phyloP scores from a whole-genome alignment of 1,140 invertebrate species.

The Grapholita molesta region DNA sequence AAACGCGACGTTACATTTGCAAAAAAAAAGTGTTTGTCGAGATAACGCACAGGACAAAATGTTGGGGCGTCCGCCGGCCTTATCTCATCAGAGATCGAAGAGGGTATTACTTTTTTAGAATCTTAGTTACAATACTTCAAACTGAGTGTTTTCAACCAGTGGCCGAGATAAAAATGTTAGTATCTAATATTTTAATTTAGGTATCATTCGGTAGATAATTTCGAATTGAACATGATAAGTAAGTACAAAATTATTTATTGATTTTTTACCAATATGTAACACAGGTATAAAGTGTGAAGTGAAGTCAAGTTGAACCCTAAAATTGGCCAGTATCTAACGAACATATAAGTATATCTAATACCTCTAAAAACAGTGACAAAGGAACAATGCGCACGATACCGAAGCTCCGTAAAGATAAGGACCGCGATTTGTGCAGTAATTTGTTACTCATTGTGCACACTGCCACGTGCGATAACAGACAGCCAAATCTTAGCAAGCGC shows the following conservation, averaged over 20 bases:
- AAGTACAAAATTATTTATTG: not conserved
- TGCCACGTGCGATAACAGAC: conserved; percentile 28
- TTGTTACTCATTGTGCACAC: conserved; percentile 36
- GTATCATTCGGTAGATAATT: not conserved
- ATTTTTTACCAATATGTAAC: no score
- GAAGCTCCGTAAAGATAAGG: conserved; percentile 4
- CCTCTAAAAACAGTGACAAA: conserved; percentile 15
- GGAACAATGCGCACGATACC: conserved; percentile 23
- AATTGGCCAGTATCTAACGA: not conserved
- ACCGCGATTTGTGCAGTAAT: conserved; percentile 33
- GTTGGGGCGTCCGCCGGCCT: conserved; percentile 32
- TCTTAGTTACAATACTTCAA: not conserved
- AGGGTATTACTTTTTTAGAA: conserved; percentile 30
- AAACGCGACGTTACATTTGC: conserved; percentile 14
- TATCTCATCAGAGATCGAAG: conserved; percentile 35
- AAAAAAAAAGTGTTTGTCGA: conserved; percentile 30
- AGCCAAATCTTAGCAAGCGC: not conserved
- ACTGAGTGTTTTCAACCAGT: not conserved
- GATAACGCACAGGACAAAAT: conserved; percentile 39
- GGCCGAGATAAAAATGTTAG: not conserved
- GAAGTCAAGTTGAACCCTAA: not conserved
- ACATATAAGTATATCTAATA: not conserved
- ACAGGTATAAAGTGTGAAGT: no score
- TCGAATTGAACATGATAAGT: not conserved
- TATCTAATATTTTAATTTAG: not conserved